Evolutionary conservation across 2,113 vertebrate genomes (phyloP), one percentile per base, ranked within the genome.

Genomic region (Pterocles burchelli): DNA sequence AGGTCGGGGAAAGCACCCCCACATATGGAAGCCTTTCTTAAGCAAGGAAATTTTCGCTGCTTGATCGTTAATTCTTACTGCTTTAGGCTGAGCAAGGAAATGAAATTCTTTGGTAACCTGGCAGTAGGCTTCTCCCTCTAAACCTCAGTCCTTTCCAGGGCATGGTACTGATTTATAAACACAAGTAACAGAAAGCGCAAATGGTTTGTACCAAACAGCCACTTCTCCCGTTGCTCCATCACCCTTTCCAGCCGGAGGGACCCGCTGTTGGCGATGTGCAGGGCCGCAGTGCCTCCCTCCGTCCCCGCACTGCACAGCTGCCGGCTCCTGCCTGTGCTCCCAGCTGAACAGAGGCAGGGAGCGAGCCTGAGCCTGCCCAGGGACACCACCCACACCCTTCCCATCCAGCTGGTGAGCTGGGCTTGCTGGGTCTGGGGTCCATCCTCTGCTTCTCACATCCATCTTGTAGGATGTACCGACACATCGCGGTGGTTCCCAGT

Each of bases 311-410:
- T 13, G 66, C 34, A 10, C 46, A 7, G 2, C 22, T 21, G 29
- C 78, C 71, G 2, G 13, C 41, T 26, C 48, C 81, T 17, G 65
- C 57, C 52, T 13, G 36, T 13, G 14, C 41, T 13, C 41, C 5
- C 25, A 34, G 72, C 28, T 1, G 0, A 2, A 14, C 1, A 48
- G 9, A 1, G 49, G 58, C 58, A 38, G 59, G 54, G 55, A 4
- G 7, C 1, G 10, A 49, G 18, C 48, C 54, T 1, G 10, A 49
- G 18, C 48, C 54, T 25, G 17, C 25, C 54, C 19, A 1, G 31
- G 7, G 38, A 6, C 4, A 3, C 33, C 9, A 0, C 3, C 10
- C 0, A 34, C 25, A 14, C n/a, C 2, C 0, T 19, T 28, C 45
- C 54, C 48, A 4, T 1, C 2, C 2, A 46, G 49, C 19, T 1